Conservation (phyloP, 53 echinoderm and acorn worm genomes). For the Pentamera pediparva region DNA sequence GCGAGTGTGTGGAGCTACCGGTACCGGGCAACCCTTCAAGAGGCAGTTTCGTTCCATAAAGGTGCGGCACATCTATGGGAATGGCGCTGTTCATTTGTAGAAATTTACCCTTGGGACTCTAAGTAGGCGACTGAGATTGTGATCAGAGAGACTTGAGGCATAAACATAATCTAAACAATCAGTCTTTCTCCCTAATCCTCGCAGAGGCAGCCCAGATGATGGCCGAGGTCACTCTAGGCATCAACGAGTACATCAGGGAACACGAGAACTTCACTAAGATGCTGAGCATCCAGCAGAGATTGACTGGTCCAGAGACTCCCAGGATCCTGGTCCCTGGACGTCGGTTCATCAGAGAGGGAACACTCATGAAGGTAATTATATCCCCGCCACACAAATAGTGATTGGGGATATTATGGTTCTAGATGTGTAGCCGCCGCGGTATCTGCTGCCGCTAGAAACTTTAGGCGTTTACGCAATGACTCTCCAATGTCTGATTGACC, state of each 20-base stretch:
- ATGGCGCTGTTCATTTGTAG: too few relatives aligned
- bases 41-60: too few relatives aligned
- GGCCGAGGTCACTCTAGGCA: slow-evolving; percentile 60
- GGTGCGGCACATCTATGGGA: too few relatives aligned
- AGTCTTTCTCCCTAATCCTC: not conserved
- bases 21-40: too few relatives aligned
- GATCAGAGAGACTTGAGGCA: too few relatives aligned
- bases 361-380: slow-evolving; percentile 71
- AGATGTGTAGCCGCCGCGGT: not conserved
- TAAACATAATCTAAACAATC: too few relatives aligned
- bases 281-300: slow-evolving; percentile 73
- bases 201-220: slow-evolving; percentile 71
- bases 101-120: too few relatives aligned
- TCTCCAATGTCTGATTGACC: too few relatives aligned
- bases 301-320: slow-evolving; percentile 55
- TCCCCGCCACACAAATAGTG: not conserved
- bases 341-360: slow-evolving; percentile 74
- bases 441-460: not conserved
- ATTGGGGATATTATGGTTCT: not conserved
- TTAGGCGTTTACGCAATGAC: too few relatives aligned
- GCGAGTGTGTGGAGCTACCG: too few relatives aligned
- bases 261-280: slow-evolving; percentile 97
- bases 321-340: slow-evolving; percentile 78
- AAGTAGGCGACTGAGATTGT: too few relatives aligned
- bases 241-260: slow-evolving; percentile 86